phyloP scores from a whole-genome alignment of 2,797 vertebrate species.

The Enteromius fasciolatus region DNA sequence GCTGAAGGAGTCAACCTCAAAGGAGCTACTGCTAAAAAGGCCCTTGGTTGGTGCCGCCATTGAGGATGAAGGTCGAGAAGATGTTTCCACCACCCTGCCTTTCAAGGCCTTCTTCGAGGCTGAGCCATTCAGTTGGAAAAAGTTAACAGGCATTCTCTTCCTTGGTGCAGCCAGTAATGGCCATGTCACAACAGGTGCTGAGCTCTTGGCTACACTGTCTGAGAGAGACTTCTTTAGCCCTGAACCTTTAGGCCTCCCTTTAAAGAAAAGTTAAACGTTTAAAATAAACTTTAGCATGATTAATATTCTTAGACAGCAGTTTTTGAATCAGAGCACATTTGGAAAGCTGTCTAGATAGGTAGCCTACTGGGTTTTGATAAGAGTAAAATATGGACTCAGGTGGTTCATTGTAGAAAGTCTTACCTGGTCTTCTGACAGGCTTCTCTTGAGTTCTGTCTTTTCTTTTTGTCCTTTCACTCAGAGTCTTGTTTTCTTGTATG shows the following conservation, averaged over 20 bases:
- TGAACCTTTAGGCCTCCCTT: conserved; percentile 86
- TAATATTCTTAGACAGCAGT: neutral
- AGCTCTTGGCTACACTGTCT: conserved; percentile 74
- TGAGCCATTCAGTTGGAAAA: conserved; percentile 87
- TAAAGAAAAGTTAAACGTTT: conserved; percentile 41
- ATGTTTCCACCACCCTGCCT: conserved; percentile 78
- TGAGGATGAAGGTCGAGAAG: conserved; percentile 73
- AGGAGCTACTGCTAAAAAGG: conserved; percentile 86
- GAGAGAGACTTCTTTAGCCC: conserved; percentile 79
- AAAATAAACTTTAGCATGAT: neutral
- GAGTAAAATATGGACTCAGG: neutral
- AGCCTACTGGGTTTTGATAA: neutral
- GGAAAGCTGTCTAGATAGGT: neutral
- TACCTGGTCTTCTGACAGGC: conserved; percentile 82
- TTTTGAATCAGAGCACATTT: neutral
- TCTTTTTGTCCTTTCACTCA: conserved; percentile 69
- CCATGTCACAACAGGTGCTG: conserved; percentile 84
- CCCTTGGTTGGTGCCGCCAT: conserved; percentile 73
- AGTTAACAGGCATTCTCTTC: conserved; percentile 81
- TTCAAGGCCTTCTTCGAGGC: conserved; percentile 79
- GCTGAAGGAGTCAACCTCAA: conserved; percentile 93
- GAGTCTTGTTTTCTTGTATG: conserved; percentile 70
- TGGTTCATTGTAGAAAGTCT: neutral
- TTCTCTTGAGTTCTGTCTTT: conserved; percentile 70
- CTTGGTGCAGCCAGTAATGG: conserved; percentile 79